Evolutionary conservation across 92 coral and sea anemone species (phyloP).

Genomic region (Paragorgia papillata): DNA sequence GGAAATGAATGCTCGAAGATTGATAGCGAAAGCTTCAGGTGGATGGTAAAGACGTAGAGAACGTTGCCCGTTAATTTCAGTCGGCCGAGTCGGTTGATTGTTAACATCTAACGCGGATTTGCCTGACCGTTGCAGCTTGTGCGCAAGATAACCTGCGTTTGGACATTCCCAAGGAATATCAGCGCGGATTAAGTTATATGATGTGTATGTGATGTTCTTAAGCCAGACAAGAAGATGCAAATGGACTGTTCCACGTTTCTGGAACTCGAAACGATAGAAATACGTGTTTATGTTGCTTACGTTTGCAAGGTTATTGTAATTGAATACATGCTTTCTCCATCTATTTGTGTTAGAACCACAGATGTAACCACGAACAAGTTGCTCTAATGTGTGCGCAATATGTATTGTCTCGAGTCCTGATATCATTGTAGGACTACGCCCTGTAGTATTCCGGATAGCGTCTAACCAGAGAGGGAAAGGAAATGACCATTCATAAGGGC

Average conservation of each 20-base stretch:
- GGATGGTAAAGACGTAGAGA: slow-evolving; percentile 13
- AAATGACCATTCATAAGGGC: slow-evolving; percentile 6
- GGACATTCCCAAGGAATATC: slow-evolving; percentile 4
- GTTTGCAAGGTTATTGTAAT: neutral
- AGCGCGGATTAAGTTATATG: neutral
- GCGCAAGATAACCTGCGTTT: neutral
- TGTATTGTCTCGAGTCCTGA: neutral
- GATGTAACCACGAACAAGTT: neutral
- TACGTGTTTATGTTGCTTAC: slow-evolving; percentile 26
- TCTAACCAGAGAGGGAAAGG: neutral
- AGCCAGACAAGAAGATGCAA: slow-evolving; percentile 45
- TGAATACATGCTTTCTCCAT: slow-evolving; percentile 12
- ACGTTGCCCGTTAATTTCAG: no score
- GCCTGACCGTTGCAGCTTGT: neutral
- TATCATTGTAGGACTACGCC: slow-evolving; percentile 24
- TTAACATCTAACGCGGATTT: neutral
- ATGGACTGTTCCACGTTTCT: slow-evolving; percentile 48
- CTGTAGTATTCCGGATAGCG: neutral
- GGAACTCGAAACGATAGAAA: slow-evolving; percentile 54
- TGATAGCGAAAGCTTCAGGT: neutral
- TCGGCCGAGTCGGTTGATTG: neutral
- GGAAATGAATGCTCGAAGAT: slow-evolving; percentile 5
- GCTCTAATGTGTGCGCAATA: neutral
- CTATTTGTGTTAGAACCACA: neutral
- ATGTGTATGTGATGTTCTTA: neutral